These are phyloP conservation scores for Polydrusus pterygomalis DNA, from an alignment of 2,888 invertebrate genomes.

Conservation along the genomic window DNA sequence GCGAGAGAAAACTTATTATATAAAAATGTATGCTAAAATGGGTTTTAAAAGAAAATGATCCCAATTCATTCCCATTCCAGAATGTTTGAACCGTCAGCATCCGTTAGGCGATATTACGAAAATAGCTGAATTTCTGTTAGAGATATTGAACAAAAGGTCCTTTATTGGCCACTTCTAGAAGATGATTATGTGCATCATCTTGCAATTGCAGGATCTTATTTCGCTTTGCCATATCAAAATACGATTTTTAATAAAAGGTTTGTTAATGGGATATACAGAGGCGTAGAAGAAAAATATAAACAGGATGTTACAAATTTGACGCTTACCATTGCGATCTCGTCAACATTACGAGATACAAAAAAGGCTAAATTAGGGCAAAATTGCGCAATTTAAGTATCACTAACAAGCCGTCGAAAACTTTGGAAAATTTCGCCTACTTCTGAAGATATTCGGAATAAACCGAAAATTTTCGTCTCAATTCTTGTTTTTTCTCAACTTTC, in stretches of 20 bases:
- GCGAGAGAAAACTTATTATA: background rate
- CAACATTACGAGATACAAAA: too few relatives aligned
- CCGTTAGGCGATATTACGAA: conserved; percentile 33
- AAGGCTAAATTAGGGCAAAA: too few relatives aligned
- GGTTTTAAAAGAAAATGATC: conserved; percentile 1
- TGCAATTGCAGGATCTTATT: conserved; percentile 35
- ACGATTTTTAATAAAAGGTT: conserved; percentile 26
- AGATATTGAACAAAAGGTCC: conserved; percentile 45
- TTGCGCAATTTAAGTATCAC: too few relatives aligned
- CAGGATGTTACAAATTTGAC: too few relatives aligned
- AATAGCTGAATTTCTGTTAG: conserved; percentile 39
- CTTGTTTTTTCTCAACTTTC: too few relatives aligned
- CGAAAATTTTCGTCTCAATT: too few relatives aligned
- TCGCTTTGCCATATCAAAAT: conserved; percentile 30
- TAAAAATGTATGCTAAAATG: background rate
- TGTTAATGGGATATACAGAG: background rate
- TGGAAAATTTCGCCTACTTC: too few relatives aligned
- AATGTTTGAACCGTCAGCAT: conserved; percentile 40
- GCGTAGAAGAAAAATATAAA: too few relatives aligned
- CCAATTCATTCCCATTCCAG: background rate
- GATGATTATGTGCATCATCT: conserved; percentile 37
- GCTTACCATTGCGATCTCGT: too few relatives aligned
- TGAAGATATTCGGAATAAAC: too few relatives aligned
- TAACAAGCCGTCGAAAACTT: too few relatives aligned
- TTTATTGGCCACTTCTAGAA: conserved; percentile 37